Percentiles rank a stretch among this genome's conserved stretches.
These are phyloP conservation scores for Porites lobata DNA, from an alignment of 92 coral and sea anemone species.

Conservation along the genomic window DNA sequence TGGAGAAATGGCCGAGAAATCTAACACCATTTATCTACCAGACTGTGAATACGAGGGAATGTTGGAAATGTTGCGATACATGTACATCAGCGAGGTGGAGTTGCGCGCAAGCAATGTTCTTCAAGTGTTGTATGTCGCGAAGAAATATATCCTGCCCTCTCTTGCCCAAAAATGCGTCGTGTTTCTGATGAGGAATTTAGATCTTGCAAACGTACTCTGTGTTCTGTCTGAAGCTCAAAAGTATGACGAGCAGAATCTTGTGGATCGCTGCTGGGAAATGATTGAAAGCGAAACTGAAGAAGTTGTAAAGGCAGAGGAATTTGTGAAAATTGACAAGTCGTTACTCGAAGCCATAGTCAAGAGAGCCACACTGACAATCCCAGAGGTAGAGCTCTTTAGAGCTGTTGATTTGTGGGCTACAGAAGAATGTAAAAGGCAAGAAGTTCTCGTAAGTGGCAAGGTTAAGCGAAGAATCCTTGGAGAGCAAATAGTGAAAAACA, in stretches of 20 bases:
- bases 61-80: constrained; percentile 23
- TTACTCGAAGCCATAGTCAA: constrained; percentile 3
- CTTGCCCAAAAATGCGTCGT: not conserved
- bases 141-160: constrained; percentile 20
- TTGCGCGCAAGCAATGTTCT: constrained; percentile 11
- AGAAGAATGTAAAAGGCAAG: constrained; percentile 1
- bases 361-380: constrained; percentile 10
- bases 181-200: not conserved
- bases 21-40: constrained; percentile 4
- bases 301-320: constrained; percentile 5
- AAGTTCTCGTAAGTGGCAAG: not conserved
- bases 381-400: constrained; percentile 22
- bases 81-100: not conserved
- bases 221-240: not conserved
- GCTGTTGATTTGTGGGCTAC: constrained; percentile 28
- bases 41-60: constrained; percentile 30
- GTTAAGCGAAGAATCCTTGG: constrained; percentile 15
- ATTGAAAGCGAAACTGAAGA: constrained; percentile 3
- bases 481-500: constrained; percentile 1
- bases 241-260: not conserved
- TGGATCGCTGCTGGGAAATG: constrained; percentile 26
- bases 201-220: not conserved
- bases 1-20: constrained; percentile 16
- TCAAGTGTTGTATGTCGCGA: constrained; percentile 27
- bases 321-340: not conserved